Evolutionary conservation across 2,888 invertebrate species (phyloP).

Genomic region (Tetragonisca angustula): DNA sequence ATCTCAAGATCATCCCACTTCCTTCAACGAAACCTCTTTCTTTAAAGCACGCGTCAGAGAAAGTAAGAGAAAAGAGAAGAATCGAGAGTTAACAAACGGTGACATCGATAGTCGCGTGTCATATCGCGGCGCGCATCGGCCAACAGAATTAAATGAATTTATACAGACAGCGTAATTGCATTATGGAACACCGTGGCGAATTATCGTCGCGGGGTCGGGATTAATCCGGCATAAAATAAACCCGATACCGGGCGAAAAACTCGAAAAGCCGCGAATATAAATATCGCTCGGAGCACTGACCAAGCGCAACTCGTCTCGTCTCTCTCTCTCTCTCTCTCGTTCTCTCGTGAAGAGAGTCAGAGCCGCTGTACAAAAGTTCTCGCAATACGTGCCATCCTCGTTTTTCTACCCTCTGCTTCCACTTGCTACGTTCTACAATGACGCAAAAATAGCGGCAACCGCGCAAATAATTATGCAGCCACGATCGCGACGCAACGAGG

Average conservation of each 20-base stretch:
- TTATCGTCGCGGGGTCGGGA: constrained; percentile 38
- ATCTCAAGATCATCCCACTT: neutral
- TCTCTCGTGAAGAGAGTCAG: neutral
- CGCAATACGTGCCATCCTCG: constrained; percentile 23
- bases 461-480: constrained; percentile 69
- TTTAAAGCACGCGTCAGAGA: neutral
- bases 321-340: neutral
- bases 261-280: constrained; percentile 40
- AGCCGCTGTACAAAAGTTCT: constrained; percentile 36
- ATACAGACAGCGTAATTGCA: constrained; percentile 44
- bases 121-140: neutral
- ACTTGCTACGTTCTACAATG: neutral
- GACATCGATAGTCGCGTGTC: neutral
- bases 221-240: constrained; percentile 57
- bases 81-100: neutral
- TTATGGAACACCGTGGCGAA: constrained; percentile 45
- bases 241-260: constrained; percentile 46
- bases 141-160: constrained; percentile 42
- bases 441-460: constrained; percentile 64
- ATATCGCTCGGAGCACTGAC: constrained; percentile 41
- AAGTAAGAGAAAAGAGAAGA: neutral
- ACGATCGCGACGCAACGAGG: constrained; percentile 63
- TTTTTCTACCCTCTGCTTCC: neutral
- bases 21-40: accelerated
- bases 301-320: constrained; percentile 14